phyloP scores from a whole-genome alignment of 2,888 invertebrate genomes.

The Thymelicus sylvestris region DNA sequence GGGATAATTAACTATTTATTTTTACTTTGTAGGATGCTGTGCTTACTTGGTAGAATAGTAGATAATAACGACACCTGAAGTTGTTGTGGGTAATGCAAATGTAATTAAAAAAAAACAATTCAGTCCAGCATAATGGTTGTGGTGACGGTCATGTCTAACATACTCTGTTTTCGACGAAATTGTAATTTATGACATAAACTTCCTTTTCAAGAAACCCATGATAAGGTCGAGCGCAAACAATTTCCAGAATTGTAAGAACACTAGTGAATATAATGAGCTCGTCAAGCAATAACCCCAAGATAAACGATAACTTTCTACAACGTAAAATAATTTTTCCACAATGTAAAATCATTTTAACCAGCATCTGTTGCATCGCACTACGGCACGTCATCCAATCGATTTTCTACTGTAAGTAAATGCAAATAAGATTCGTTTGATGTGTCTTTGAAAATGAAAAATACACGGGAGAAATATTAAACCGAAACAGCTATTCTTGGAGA shows the following conservation, averaged over 20 bases:
- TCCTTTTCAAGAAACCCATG: no score
- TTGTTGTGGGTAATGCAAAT: no score
- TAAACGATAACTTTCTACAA: conserved; percentile 23
- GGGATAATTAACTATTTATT: no score
- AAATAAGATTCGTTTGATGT: conserved; percentile 14
- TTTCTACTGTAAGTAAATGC: conserved; percentile 20
- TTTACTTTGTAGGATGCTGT: no score
- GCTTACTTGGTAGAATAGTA: no score
- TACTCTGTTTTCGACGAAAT: no score
- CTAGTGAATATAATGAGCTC: not conserved
- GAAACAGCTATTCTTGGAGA: conserved; percentile 57
- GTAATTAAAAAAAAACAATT: no score
- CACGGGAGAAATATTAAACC: conserved; percentile 58
- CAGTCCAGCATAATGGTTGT: no score
- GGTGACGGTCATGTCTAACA: no score
- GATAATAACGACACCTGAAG: no score
- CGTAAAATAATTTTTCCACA: conserved; percentile 44
- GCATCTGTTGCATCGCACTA: conserved; percentile 7
- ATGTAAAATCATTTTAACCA: conserved; percentile 54
- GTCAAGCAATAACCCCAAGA: conserved; percentile 28
- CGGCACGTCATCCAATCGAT: conserved; percentile 10
- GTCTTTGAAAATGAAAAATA: conserved; percentile 35
- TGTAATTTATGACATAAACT: no score
- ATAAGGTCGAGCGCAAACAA: not conserved
- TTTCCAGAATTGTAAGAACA: conserved; percentile 1